Evolutionary conservation across 2,888 invertebrate genomes (phyloP).

Genomic region (Osedax fenrisi): DNA sequence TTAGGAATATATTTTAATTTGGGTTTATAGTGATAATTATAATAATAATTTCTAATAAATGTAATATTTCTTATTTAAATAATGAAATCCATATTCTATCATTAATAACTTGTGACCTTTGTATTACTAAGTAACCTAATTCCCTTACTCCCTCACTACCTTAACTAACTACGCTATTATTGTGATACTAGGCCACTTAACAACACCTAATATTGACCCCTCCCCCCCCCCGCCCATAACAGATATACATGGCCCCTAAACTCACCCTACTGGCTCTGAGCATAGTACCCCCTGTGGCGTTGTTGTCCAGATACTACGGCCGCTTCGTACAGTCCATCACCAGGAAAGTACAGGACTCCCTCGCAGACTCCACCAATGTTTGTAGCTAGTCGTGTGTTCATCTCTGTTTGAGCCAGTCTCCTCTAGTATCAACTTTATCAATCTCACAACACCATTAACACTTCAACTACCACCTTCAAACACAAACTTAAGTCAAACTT

Average conservation of each 20-base stretch:
- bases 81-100: no score
- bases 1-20: no score
- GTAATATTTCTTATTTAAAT: no score
- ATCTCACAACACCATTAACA: neutral
- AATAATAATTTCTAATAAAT: no score
- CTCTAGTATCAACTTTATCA: no score
- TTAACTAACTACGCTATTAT: no score
- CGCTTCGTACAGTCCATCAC: constrained; percentile 75
- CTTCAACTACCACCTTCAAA: neutral
- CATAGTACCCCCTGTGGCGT: constrained; percentile 79
- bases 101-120: no score
- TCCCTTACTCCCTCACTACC: no score
- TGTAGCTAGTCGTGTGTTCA: neutral
- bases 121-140: no score
- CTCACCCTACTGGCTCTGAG: constrained; percentile 72
- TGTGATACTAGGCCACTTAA: no score
- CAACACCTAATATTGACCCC: neutral
- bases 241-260: constrained; percentile 81
- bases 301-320: constrained; percentile 60
- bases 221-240: constrained; percentile 38
- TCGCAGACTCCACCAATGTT: constrained; percentile 59
- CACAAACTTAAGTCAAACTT: neutral
- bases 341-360: constrained; percentile 59
- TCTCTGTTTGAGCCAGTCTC: no score
- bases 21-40: no score